Conservation (phyloP, 2,113 vertebrate species). For the Sialia sialis region DNA sequence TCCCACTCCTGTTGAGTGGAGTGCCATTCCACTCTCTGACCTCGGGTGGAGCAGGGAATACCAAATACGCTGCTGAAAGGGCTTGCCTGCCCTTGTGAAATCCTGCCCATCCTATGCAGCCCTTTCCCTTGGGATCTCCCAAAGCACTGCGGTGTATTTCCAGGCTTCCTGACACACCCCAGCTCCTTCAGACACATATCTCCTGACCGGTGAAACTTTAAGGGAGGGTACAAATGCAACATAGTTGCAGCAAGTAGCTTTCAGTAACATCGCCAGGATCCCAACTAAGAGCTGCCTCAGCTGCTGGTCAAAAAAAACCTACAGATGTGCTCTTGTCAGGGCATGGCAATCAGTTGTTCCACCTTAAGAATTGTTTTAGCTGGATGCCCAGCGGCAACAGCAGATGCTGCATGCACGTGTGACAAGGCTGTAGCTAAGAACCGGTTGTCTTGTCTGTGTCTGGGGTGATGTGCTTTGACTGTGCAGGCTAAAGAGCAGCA, state of each 20-base stretch:
- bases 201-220: neutral
- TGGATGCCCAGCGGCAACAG: neutral
- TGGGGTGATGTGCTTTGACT: neutral
- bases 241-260: neutral
- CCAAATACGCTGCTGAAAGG: fast-evolving
- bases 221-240: neutral
- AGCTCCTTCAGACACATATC: neutral
- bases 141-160: neutral
- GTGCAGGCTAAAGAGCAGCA: neutral
- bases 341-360: neutral
- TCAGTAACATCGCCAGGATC: fast-evolving
- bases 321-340: fast-evolving
- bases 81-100: neutral
- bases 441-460: neutral
- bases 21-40: neutral
- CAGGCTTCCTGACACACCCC: neutral
- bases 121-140: neutral
- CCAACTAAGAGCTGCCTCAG: fast-evolving
- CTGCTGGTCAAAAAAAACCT: neutral
- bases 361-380: neutral
- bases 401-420: fast-evolving
- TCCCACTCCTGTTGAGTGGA: fast-evolving
- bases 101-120: neutral
- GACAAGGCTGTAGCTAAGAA: neutral
- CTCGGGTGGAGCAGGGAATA: neutral